Base-by-base conservation (phyloP, 2,113 vertebrate genomes). In the Corvus moneduloides region DNA sequence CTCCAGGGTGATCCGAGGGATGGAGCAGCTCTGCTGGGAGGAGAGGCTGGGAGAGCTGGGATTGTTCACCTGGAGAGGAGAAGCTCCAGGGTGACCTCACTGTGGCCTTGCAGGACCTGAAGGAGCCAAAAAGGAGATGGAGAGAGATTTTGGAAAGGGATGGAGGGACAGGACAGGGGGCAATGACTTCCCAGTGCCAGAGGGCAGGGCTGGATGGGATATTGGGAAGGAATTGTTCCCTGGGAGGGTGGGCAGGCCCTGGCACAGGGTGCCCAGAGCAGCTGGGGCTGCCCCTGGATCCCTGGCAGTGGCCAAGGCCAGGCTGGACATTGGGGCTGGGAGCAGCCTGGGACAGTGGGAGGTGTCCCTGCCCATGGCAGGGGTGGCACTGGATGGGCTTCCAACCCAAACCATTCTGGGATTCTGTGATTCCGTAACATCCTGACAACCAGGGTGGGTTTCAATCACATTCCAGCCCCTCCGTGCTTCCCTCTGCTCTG, bases 1-100 rank as follows among this genome's bases (percentile, higher is more conserved):
- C 37, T 37, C 37, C 37, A 37, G 37, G 37, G 37, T 37, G 37
- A 37, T 37, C 37, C 37, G 37, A 37, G 37, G 37, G 37, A 37
- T 37, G 37, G 37, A 37, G 37, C 37, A 37, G 37, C 10, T 37
- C 37, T 37, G 37, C 37, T 37, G 37, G 37, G 37, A 37, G 37
- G 37, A 37, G 37, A 37, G 37, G 37, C 37, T 37, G 37, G 37
- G 37, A 37, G 37, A 37, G 37, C 37, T 37, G 37, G 37, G 37
- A 37, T 37, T 37, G 37, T 37, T 37, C 37, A 37, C 37, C 37
- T 37, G 37, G 37, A 37, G 37, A 37, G 37, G 37, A 37, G 37
- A 10, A 37, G 37, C 37, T 37, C 4, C 5, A 5, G 37, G 37
- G 37, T 10, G 5, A 74, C 3, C 15, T 14, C 1, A 72, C 0